phyloP scores from a whole-genome alignment of 1,140 invertebrate genomes.

The Pectinophora gossypiella region DNA sequence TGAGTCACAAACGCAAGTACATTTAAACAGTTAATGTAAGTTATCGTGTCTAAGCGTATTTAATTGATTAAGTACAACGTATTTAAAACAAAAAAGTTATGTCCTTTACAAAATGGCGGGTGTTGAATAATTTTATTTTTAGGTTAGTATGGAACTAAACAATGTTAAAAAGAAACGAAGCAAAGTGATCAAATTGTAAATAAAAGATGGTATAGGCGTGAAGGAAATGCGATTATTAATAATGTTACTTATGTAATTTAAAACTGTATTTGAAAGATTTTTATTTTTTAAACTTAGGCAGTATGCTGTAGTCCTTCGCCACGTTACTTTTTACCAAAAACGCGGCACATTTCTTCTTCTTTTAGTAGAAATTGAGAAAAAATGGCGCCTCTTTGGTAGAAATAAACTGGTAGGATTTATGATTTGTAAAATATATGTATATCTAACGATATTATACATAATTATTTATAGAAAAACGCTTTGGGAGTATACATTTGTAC shows the following conservation, averaged over 20 bases:
- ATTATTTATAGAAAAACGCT: slow-evolving; percentile 45
- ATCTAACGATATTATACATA: slow-evolving; percentile 19
- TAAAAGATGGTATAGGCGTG: slow-evolving; percentile 34
- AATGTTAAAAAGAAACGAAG: slow-evolving; percentile 58
- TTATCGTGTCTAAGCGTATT: too few relatives aligned
- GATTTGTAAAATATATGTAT: slow-evolving; percentile 23
- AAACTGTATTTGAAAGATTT: slow-evolving; percentile 12
- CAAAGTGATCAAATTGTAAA: slow-evolving; percentile 48
- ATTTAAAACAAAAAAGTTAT: not conserved
- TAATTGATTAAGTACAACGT: too few relatives aligned
- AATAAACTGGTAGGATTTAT: not conserved
- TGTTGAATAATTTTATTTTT: slow-evolving; percentile 21
- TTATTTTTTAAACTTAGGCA: slow-evolving; percentile 9
- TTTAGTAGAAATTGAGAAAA: too few relatives aligned
- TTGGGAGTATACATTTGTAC: slow-evolving; percentile 51
- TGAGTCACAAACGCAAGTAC: too few relatives aligned
- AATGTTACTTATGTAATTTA: slow-evolving; percentile 23
- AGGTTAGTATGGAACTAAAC: slow-evolving; percentile 52
- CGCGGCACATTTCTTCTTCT: too few relatives aligned
- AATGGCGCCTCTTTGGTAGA: slow-evolving; percentile 7
- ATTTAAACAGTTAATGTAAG: too few relatives aligned
- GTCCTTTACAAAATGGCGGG: not conserved
- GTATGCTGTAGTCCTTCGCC: not conserved
- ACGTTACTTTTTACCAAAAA: not conserved
- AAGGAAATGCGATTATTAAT: slow-evolving; percentile 23